phyloP scores from a whole-genome alignment of 1,140 invertebrate species.

The Megathymus violae region DNA sequence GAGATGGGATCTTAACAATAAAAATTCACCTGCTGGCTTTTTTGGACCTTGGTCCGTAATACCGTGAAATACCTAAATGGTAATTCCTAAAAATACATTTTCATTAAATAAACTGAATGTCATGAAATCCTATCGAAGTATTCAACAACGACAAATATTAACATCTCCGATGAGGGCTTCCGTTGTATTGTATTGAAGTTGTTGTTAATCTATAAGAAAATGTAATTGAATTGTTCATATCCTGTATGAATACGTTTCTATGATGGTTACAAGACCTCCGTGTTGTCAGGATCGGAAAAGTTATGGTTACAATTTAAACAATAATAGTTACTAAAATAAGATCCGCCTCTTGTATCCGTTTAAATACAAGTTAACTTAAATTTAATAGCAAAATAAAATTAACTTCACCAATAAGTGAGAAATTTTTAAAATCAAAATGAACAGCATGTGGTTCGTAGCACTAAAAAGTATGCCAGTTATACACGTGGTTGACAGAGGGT shows the following conservation, averaged over 20 bases:
- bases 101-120: too few relatives aligned
- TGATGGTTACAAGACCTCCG: conserved; percentile 38
- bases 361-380: neutral
- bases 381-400: neutral
- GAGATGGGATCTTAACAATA: too few relatives aligned
- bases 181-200: conserved; percentile 35
- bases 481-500: conserved; percentile 61
- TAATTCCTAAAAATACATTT: too few relatives aligned
- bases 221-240: conserved; percentile 68
- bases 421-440: neutral
- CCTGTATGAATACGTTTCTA: conserved; percentile 44
- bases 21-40: too few relatives aligned
- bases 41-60: too few relatives aligned
- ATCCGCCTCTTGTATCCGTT: neutral
- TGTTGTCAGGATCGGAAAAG: conserved; percentile 17
- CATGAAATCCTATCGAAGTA: too few relatives aligned
- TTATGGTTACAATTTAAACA: neutral
- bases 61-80: too few relatives aligned
- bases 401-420: neutral
- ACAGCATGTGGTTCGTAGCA: neutral
- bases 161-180: conserved; percentile 13
- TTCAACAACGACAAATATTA: conserved; percentile 3
- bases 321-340: neutral
- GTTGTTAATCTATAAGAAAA: conserved; percentile 62
- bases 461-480: conserved; percentile 57